Evolutionary conservation across 2,888 invertebrate species (phyloP), one percentile per base, ranked within the genome.

Genomic region (Bellardia bayeri): DNA sequence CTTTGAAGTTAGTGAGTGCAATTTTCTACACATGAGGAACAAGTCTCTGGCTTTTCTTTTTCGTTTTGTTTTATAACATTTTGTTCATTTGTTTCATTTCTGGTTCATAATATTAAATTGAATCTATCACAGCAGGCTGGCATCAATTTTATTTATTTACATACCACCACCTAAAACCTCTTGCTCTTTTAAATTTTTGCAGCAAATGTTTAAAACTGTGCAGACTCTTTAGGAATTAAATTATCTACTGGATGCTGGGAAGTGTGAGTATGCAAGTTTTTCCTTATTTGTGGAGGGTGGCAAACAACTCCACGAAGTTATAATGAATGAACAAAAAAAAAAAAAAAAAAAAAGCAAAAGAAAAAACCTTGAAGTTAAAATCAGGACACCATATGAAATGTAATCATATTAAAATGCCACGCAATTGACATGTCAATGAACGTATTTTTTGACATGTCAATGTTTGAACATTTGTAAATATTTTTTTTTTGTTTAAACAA

Each of bases 391-490:
- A 80, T 76, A 82, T 85, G 82, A 86, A 72, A 80, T 88, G 89
- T 88, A 87, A 87, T 87, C 87, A 87, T 82, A 87, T 87, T 87
- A 87, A 87, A 87, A 87, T 87, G 87, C 82, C 75, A 87, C 87
- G 85, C 87, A 87, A 87, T 87, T 85, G 82, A 82, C 85, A 87
- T 87, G 82, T 79, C 87, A 87, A 85, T 85, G 87, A 87, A 78
- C 72, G 74, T 66, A 81, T 85, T 85, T 87, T 84, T 82, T 85
- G 84, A 69, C 85, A 85, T 79, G 82, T 82, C 82, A 82, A 66
- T 74, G 69, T 63, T 81, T 75, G 75, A 69, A 42, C 63, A 7
- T 8, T 23, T 8, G 37, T 37, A 33, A 4, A 42, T 9, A 45
- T 11, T 45, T 23, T 7, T 23, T 56, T 40, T 80, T 54, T 80